These are phyloP conservation scores for Glaucopsyche alexis DNA, from an alignment of 2,888 invertebrate species.

Conservation along the genomic window DNA sequence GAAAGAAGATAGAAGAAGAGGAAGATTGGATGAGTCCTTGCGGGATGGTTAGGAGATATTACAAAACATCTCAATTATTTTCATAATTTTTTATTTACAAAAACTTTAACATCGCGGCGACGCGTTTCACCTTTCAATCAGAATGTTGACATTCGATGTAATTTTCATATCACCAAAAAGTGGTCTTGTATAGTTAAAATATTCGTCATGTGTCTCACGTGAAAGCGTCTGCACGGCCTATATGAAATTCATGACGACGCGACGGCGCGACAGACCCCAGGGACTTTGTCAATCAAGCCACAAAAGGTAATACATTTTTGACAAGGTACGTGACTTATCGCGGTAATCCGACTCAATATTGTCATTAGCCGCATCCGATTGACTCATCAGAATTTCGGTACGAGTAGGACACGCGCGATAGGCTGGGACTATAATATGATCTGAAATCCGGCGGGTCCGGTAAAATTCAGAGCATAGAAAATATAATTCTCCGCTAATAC, in stretches of 20 bases:
- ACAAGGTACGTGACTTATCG: conserved; percentile 9
- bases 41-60: too few species aligned
- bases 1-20: too few species aligned
- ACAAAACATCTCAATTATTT: too few species aligned
- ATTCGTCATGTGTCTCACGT: not conserved
- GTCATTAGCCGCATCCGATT: conserved; percentile 7
- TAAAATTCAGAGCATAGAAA: too few species aligned
- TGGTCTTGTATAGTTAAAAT: not conserved
- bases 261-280: not conserved
- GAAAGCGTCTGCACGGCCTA: not conserved
- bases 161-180: not conserved
- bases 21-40: too few species aligned
- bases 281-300: conserved; percentile 3
- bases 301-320: conserved; percentile 7
- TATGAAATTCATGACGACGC: conserved; percentile 10
- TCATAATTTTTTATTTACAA: not conserved
- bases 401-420: too few species aligned
- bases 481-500: too few species aligned
- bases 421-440: too few species aligned
- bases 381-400: not conserved
- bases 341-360: not conserved
- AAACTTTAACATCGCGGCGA: not conserved
- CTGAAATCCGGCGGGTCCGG: too few species aligned
- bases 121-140: not conserved
- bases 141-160: not conserved